Evolutionary conservation across 2,797 vertebrate species (phyloP).

Genomic region (Chaunax sp.): DNA sequence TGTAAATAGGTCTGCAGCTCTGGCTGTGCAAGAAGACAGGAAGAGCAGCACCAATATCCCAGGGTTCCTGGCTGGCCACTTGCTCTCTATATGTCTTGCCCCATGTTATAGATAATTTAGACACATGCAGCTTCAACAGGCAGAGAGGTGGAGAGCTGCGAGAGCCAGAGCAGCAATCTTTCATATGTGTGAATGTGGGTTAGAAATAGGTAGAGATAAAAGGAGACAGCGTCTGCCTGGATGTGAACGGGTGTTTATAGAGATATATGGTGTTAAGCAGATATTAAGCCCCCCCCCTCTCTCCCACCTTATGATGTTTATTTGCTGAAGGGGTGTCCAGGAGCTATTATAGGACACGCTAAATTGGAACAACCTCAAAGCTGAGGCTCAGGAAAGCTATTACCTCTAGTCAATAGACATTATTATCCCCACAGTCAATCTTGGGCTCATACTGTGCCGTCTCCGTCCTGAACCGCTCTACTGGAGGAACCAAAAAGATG

Average conservation of each 20-base stretch:
- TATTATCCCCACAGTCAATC: slow-evolving; percentile 73
- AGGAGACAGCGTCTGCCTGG: slow-evolving; percentile 27
- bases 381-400: slow-evolving; percentile 73
- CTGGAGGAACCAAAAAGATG: slow-evolving; percentile 68
- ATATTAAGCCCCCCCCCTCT: slow-evolving; percentile 40
- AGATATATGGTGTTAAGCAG: slow-evolving; percentile 59
- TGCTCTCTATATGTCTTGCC: slow-evolving; percentile 62
- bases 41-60: slow-evolving; percentile 62
- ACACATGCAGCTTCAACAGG: slow-evolving; percentile 59
- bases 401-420: slow-evolving; percentile 81
- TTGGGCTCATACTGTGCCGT: slow-evolving; percentile 54
- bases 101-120: slow-evolving; percentile 80
- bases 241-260: slow-evolving; percentile 52
- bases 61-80: slow-evolving; percentile 60
- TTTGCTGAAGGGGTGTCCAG: slow-evolving; percentile 67
- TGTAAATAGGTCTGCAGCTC: slow-evolving; percentile 74
- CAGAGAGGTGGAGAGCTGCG: slow-evolving; percentile 47
- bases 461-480: slow-evolving; percentile 54
- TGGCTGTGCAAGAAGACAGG: slow-evolving; percentile 57
- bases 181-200: slow-evolving; percentile 54
- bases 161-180: slow-evolving; percentile 43
- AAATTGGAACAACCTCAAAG: slow-evolving; percentile 75
- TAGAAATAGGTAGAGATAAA: slow-evolving; percentile 50
- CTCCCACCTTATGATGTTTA: slow-evolving; percentile 61
- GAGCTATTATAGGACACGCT: slow-evolving; percentile 70